phyloP scores from a whole-genome alignment of 1,140 invertebrate species.

The Drosophila yakuba region DNA sequence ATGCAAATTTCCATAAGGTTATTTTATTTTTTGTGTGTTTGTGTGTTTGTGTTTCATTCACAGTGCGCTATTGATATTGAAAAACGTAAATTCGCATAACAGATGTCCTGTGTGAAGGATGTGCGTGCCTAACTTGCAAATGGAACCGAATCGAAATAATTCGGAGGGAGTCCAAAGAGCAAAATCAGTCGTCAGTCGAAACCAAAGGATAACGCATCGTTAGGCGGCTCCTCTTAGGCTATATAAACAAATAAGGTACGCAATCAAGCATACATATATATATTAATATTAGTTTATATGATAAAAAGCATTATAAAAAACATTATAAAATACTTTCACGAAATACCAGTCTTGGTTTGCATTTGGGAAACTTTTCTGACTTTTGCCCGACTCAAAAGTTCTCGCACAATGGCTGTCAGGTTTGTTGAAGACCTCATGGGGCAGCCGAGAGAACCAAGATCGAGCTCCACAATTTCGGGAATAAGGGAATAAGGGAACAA shows the following conservation, averaged over 20 bases:
- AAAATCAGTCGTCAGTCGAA: constrained; percentile 4
- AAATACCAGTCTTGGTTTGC: not conserved
- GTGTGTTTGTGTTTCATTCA: constrained; percentile 6
- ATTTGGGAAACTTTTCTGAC: constrained; percentile 1
- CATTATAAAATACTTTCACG: not conserved
- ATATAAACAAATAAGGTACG: constrained; percentile 5
- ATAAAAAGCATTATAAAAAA: too few relatives aligned
- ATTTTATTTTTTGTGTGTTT: constrained; percentile 2
- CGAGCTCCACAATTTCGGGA: constrained; percentile 4
- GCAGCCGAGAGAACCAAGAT: constrained; percentile 1
- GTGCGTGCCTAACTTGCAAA: constrained; percentile 14
- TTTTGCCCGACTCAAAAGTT: not conserved
- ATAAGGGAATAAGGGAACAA: not conserved
- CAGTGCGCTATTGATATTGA: constrained; percentile 33
- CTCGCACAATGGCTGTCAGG: constrained; percentile 8
- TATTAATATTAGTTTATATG: not conserved
- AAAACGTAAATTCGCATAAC: constrained; percentile 53
- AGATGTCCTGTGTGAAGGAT: constrained; percentile 50
- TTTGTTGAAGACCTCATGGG: constrained; percentile 2
- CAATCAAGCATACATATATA: not conserved
- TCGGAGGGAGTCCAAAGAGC: not conserved
- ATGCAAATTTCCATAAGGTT: constrained; percentile 71
- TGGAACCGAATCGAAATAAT: not conserved
- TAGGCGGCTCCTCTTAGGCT: not conserved
- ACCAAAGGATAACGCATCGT: constrained; percentile 3